These are phyloP conservation scores for Camponotus pennsylvanicus DNA, from an alignment of 1,140 invertebrate genomes.

Conservation along the genomic window DNA sequence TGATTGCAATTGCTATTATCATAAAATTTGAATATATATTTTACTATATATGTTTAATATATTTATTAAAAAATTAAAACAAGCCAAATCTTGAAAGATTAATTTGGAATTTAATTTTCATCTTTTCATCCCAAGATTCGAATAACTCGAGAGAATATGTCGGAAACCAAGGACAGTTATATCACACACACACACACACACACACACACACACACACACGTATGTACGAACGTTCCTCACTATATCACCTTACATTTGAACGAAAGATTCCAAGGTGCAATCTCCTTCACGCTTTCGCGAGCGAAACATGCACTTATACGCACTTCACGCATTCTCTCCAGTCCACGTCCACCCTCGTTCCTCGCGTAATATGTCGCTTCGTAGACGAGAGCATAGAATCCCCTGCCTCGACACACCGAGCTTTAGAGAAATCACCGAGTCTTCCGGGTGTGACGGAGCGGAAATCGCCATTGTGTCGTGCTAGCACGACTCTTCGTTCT, in stretches of 20 bases:
- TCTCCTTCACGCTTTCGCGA: conserved; percentile 73
- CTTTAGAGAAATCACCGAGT: conserved; percentile 75
- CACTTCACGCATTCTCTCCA: conserved; percentile 66
- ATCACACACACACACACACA: conserved; percentile 1
- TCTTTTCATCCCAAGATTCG: not conserved
- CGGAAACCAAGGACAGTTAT: conserved; percentile 32
- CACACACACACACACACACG: not conserved
- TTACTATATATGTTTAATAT: not conserved
- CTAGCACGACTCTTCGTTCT: conserved; percentile 52
- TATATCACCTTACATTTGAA: conserved; percentile 54
- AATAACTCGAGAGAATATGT: conserved; percentile 54
- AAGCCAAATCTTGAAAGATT: not conserved
- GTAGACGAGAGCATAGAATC: conserved; percentile 50
- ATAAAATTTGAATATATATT: not conserved
- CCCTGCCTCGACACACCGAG: conserved; percentile 34
- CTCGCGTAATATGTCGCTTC: conserved; percentile 21
- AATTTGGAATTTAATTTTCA: conserved; percentile 4
- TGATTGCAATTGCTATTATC: not conserved
- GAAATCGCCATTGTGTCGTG: conserved; percentile 77
- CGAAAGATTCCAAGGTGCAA: conserved; percentile 71
- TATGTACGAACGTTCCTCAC: not conserved
- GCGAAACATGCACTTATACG: conserved; percentile 74
- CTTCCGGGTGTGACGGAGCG: conserved; percentile 78
- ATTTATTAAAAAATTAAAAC: not conserved
- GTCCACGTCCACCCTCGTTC: conserved; percentile 46